Base-by-base conservation (phyloP, 2,113 vertebrate genomes). In the Nanorana parkeri region DNA sequence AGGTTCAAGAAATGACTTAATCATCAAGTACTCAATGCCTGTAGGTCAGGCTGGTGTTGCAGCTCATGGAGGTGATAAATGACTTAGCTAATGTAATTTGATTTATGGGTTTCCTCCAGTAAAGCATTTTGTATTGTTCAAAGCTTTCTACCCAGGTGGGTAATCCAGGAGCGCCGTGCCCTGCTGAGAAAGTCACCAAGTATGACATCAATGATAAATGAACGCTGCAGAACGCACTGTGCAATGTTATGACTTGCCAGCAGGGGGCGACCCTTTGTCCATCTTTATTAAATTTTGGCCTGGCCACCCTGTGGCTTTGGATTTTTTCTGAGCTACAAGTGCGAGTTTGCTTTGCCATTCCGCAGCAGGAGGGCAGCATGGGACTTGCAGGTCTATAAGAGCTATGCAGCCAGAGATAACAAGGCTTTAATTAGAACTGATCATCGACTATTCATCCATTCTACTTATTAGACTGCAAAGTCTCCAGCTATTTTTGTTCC, bases 191-290 rank as follows among this genome's bases (percentile, higher is more conserved):
- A 32, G 71, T 56, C 71, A 58, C 55, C 29, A n/a, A 74, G 60
- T 29, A 74, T 74, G 71, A 74, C 71, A 74, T 54, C 55, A 32
- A 47, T 75, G 72, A 75, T 75, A 56, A 75, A 75, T 75, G 72
- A 61, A 75, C 15, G 11, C 7, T 60, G 56, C 72, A 61, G 3
- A 36, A 32, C 29, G 29, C n/a, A 8, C 2, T 11, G 55, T n/a
- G 72, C 16, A 75, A 41, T 75, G 55, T 15, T 61, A 10, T 20
- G 72, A 75, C 72, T 75, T 2, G 20, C 24, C 72, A 61, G 55
- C 72, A 75, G 72, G 72, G 72, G 72, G 72, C 47, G 20, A 21
- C 20, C 21, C 68, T 54, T 23, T 19, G 24, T 51, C 51, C 68
- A 23, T 54, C 68, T 54, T 8, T 28, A 13, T 68, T 47, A 11